phyloP scores from a whole-genome alignment of 2,113 vertebrate species.

The Aptenodytes patagonicus region DNA sequence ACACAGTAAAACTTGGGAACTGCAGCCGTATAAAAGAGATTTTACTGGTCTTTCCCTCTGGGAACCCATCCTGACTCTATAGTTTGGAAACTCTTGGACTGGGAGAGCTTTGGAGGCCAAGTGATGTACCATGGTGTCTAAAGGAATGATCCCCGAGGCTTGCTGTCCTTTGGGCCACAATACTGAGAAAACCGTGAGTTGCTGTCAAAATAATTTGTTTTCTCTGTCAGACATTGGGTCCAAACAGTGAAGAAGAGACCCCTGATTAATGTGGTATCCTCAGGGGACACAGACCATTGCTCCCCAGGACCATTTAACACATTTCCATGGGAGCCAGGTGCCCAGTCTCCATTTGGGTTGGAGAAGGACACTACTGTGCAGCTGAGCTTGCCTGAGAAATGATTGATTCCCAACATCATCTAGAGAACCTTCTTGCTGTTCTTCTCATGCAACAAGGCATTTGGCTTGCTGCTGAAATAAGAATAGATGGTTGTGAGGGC shows the following conservation, averaged over 20 bases:
- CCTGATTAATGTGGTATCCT: not conserved
- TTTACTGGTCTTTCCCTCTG: not conserved
- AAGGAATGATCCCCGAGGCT: not conserved
- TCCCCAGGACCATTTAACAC: not conserved
- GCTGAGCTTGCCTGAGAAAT: not conserved
- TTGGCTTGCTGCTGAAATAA: not conserved
- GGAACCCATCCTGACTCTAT: not conserved
- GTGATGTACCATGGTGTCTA: too few relatives aligned
- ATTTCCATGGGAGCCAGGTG: not conserved
- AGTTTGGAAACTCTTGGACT: not conserved
- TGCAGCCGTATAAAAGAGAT: not conserved
- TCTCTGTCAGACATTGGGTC: not conserved
- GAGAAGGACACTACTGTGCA: not conserved
- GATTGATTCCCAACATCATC: accelerated
- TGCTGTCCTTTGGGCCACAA: accelerated
- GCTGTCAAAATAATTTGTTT: not conserved
- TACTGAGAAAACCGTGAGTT: not conserved
- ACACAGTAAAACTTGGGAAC: not conserved
- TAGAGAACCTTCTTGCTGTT: not conserved
- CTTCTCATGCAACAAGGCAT: not conserved
- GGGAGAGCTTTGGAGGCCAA: not conserved
- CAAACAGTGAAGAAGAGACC: not conserved
- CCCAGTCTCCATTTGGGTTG: not conserved
- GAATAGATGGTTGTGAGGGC: not conserved
- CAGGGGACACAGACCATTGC: accelerated